Evolutionary conservation across 2,797 vertebrate genomes (phyloP), one percentile per base, ranked within the genome.

Genomic region (Gallinago solitaria): DNA sequence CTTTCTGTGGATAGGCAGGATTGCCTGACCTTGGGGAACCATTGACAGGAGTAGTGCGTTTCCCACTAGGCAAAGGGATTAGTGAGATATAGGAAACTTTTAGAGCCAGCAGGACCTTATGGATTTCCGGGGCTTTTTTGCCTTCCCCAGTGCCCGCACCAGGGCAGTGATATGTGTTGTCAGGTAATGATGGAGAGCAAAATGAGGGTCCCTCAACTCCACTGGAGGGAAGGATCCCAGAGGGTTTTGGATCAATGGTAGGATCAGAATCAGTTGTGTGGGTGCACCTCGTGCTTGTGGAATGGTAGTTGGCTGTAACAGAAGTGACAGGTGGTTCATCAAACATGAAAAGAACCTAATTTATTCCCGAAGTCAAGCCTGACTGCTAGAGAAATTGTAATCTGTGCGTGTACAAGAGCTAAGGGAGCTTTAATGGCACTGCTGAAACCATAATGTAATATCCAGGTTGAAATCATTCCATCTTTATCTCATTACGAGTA

Each of bases 401-500:
- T 67, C 5, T 4, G 69, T 63, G 84, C 3, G 0, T 28, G 81
- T 83, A 61, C 81, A 80, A 54, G 96, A 93, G 89, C 94, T 92
- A 57, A 77, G 94, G 87, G 95, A 96, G 81, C 87, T 71, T 73
- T 95, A 70, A 89, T 67, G 87, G 65, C 60, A n/a, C 90, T 78
- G 90, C 85, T 84, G 80, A 91, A 96, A 65, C 83, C 48, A 64
- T 83, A 64, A 73, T 51, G 73, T 69, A 59, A 43, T 90, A 93
- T 57, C 90, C 93, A 93, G 74, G 86, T 32, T 86, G 91, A 93
- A 89, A 94, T 93, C 54, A 25, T 95, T 89, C 93, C 89, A 90
- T 96, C 93, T 90, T 96, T 88, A 87, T 78, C 95, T 97, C 94
- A 73, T 95, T 91, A 86, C 4, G 9, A 90, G 89, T 80, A 78